Evolutionary conservation across 1,140 invertebrate genomes (phyloP).

Genomic region (Drosophila setifemur): DNA sequence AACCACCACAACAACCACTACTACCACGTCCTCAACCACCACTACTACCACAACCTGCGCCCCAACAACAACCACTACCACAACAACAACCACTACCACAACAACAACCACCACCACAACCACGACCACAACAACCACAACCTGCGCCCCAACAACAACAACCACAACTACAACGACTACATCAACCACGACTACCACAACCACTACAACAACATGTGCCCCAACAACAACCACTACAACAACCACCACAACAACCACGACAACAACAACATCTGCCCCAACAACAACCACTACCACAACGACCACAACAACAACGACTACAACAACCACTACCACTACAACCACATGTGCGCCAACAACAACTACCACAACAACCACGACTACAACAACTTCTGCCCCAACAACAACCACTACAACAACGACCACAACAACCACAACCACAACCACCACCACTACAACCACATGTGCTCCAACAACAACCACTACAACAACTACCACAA

Average conservation of each 20-base stretch:
- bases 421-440: constrained; percentile 9
- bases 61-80: background rate
- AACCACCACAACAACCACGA: background rate
- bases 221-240: background rate
- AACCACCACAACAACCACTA: background rate
- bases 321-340: background rate
- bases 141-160: background rate
- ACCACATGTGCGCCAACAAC: constrained; percentile 1
- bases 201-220: constrained; percentile 4
- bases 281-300: background rate
- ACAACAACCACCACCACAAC: constrained; percentile 4
- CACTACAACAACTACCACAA: constrained; percentile 1
- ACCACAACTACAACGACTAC: constrained; percentile 6
- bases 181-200: constrained; percentile 4
- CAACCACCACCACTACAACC: too few species aligned
- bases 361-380: constrained; percentile 4
- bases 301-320: background rate
- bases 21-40: background rate
- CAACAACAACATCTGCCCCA: background rate
- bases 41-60: constrained; percentile 3
- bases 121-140: background rate
- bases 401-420: constrained; percentile 15
- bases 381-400: background rate
- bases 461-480: constrained; percentile 15
- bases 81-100: background rate